phyloP scores from a whole-genome alignment of 2,797 vertebrate genomes.

The Pogonophryne albipinna region DNA sequence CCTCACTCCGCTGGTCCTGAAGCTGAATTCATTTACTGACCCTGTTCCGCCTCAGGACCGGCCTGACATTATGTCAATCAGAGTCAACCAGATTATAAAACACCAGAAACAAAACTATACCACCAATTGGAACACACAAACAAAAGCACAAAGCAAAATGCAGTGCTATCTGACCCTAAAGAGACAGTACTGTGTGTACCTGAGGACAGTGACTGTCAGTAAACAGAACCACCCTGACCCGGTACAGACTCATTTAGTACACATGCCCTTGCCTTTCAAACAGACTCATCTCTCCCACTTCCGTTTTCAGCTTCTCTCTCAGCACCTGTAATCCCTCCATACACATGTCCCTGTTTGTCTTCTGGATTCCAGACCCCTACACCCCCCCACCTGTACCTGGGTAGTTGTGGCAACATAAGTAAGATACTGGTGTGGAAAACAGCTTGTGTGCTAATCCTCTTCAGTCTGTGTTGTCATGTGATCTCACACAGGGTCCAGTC shows the following conservation, averaged over 20 bases:
- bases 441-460: constrained; percentile 29
- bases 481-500: constrained; percentile 41
- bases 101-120: too few species aligned
- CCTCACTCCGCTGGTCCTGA: too few species aligned
- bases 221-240: too few species aligned
- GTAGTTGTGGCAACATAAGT: constrained; percentile 8
- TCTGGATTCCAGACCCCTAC: not conserved
- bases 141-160: too few species aligned
- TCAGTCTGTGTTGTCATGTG: constrained; percentile 9
- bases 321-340: not conserved
- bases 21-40: too few species aligned
- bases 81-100: too few species aligned
- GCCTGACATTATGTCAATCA: too few species aligned
- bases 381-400: not conserved
- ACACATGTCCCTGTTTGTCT: not conserved
- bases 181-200: too few species aligned
- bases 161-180: too few species aligned
- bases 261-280: constrained; percentile 4
- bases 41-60: too few species aligned
- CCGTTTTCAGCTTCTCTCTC: not conserved
- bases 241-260: not conserved
- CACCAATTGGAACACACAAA: too few species aligned
- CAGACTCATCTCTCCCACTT: not conserved
- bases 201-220: too few species aligned
- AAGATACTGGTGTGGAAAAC: constrained; percentile 4